Evolutionary conservation across 2,113 vertebrate species (phyloP), one percentile per base, ranked within the genome.

Genomic region (Chiloscyllium plagiosum): DNA sequence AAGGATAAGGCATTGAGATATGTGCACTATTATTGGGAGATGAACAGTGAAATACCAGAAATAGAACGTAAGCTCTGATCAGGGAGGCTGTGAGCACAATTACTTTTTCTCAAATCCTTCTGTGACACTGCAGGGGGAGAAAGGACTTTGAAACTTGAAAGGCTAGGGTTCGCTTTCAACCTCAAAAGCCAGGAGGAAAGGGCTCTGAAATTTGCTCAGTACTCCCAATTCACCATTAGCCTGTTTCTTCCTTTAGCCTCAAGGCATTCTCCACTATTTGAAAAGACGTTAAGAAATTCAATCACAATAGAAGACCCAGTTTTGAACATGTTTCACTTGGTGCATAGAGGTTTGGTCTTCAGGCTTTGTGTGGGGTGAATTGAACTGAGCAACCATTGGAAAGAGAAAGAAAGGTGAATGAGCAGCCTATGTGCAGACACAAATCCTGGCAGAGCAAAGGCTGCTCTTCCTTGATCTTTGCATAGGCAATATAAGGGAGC

Each of bases 261-360:
- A 98, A 99, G 99, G 99, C 99, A 99, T 99, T 99, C 99, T 99
- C 98, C 97, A 98, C 98, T 99, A 99, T 99, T 99, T 99, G 99
- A 99, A 99, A 99, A 99, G 99, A 99, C 99, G 99, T 99, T 99
- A 99, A 99, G 99, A 99, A 99, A 99, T 99, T 99, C 99, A 99
- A 99, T 99, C 99, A 99, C 99, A 99, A 99, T 99, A 99, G 99
- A 98, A 98, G 98, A 98, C 98, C 98, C 98, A 98, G 98, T 98
- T 98, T 98, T 98, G 98, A 98, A 98, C 98, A 98, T 98, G 98
- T 98, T 99, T 98, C 98, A 98, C 98, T 98, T 97, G 97, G 98
- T 98, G 98, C 98, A 98, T 98, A 98, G 98, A 99, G 99, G 98
- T 98, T 98, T 97, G 98, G 98, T 98, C 98, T 98, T 98, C 98